phyloP scores from a whole-genome alignment of 2,113 vertebrate genomes.

The Grantiella picta region DNA sequence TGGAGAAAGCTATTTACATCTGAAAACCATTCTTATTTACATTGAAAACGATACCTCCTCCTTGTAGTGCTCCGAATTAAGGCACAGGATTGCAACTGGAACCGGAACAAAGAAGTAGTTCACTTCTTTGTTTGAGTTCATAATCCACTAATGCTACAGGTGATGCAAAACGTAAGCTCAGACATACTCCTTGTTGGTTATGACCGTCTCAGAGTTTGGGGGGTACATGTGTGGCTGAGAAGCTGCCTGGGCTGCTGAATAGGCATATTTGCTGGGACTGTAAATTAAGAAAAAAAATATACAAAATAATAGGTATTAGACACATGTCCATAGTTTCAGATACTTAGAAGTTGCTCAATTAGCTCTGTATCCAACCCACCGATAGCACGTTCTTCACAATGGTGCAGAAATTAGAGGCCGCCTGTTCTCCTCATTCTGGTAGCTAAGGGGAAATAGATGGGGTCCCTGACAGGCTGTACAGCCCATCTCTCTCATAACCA shows the following conservation, averaged over 20 bases:
- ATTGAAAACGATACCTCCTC: not conserved
- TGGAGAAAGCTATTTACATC: not conserved
- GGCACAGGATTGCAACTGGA: not conserved
- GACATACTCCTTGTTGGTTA: constrained; percentile 59
- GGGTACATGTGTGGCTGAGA: constrained; percentile 1
- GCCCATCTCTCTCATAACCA: not conserved
- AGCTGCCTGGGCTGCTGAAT: constrained; percentile 10
- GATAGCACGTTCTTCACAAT: rapidly evolving
- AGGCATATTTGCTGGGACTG: constrained; percentile 26
- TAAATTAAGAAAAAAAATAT: not conserved
- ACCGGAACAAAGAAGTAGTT: not conserved
- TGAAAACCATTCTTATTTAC: not conserved
- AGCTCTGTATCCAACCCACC: not conserved
- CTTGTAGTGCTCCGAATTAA: not conserved
- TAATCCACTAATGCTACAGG: not conserved
- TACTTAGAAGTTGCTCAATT: not conserved
- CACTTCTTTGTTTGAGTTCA: not conserved
- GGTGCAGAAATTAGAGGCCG: not conserved
- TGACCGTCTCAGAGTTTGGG: not conserved
- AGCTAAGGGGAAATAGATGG: not conserved
- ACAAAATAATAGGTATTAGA: not conserved
- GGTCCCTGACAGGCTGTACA: not conserved
- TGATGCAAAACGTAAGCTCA: not conserved
- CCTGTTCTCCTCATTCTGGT: not conserved
- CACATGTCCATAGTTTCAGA: not conserved